Conservation (phyloP, 2,888 invertebrate species). For the Pristionchus japonicus region DNA sequence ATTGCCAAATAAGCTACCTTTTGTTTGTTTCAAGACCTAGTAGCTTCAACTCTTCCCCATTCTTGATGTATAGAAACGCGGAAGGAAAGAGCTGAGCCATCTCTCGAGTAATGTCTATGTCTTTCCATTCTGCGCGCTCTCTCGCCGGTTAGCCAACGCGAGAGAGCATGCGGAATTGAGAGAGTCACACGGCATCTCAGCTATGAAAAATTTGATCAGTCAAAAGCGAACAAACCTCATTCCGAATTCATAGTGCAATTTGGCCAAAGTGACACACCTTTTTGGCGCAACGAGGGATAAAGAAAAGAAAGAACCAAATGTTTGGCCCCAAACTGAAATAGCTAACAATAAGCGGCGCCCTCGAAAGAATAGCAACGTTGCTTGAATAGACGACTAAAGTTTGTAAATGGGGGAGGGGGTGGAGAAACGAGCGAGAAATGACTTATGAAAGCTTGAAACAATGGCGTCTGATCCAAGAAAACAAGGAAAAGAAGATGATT, state of each 20-base stretch:
- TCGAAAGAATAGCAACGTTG: neutral
- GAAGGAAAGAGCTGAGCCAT: too few species aligned
- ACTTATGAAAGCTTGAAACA: neutral
- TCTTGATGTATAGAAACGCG: too few species aligned
- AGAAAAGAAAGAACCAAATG: neutral
- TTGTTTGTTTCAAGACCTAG: neutral
- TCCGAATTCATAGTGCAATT: neutral
- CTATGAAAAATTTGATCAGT: constrained; percentile 1
- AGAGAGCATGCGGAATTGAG: neutral
- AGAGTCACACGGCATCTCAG: too few species aligned
- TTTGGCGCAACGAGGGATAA: neutral
- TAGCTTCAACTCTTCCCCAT: neutral
- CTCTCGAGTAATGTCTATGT: neutral
- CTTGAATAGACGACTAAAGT: neutral
- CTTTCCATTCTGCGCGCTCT: neutral
- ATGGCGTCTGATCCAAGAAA: neutral
- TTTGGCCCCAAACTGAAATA: constrained; percentile 20
- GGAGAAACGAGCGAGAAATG: neutral
- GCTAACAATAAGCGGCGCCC: neutral
- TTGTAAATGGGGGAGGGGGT: neutral
- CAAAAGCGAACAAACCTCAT: neutral
- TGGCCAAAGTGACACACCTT: neutral
- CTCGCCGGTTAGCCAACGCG: neutral
- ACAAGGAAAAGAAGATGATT: neutral
- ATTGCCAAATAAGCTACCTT: too few species aligned